Conservation (phyloP, 2,113 vertebrate species). For the Tamias sibiricus region DNA sequence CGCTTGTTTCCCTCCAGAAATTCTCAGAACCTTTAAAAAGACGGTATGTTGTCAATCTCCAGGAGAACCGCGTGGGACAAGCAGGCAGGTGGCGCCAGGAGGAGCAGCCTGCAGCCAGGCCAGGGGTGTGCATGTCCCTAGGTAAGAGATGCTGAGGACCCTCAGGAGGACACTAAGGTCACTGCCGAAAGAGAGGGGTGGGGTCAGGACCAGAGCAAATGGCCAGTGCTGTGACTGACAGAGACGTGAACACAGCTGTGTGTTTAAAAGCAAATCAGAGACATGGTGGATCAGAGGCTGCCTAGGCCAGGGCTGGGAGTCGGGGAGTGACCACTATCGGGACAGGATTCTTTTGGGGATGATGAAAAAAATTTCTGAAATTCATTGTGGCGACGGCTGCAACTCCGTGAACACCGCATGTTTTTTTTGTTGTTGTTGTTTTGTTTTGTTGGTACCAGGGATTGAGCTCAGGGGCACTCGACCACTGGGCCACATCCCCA, state of each 20-base stretch:
- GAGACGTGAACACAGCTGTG: background rate
- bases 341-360: background rate
- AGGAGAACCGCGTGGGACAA: rapidly evolving
- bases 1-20: background rate
- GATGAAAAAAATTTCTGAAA: background rate
- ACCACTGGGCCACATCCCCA: too few species aligned
- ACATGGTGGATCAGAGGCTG: background rate
- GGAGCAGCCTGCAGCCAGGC: too few species aligned
- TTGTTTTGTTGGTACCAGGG: too few species aligned
- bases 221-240: rapidly evolving
- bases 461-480: too few species aligned
- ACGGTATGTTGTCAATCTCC: background rate
- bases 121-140: rapidly evolving
- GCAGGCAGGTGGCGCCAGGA: background rate
- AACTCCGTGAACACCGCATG: too few species aligned
- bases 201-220: background rate
- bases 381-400: background rate
- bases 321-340: too few species aligned
- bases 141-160: background rate
- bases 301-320: background rate
- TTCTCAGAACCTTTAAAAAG: background rate
- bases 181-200: background rate
- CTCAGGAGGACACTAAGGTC: too few species aligned
- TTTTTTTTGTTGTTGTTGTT: too few species aligned
- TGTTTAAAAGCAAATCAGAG: background rate